A percentile compares a stretch with the other conserved stretches of the same genome.
Conservation (phyloP, 2,113 vertebrate genomes). For the Pteropus alecto region DNA sequence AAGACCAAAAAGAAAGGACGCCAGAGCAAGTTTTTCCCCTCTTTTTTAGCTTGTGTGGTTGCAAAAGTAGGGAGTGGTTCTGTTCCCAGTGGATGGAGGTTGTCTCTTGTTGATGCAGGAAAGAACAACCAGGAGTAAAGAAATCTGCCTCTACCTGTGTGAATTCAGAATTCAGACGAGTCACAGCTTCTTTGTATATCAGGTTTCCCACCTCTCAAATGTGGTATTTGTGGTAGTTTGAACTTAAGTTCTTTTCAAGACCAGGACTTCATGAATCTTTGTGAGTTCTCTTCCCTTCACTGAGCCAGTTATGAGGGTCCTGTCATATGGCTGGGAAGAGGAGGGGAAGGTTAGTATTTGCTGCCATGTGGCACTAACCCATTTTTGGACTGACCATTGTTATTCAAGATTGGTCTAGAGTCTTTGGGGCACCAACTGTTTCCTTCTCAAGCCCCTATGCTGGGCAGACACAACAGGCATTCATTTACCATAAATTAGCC, state of each 20-base stretch:
- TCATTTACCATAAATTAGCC: background rate
- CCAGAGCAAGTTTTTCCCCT: background rate
- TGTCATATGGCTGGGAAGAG: background rate
- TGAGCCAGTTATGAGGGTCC: background rate
- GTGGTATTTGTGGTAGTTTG: background rate
- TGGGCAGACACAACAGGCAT: background rate
- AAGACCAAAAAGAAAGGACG: constrained; percentile 18
- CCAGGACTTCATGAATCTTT: background rate
- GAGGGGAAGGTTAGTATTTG: background rate
- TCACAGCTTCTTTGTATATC: background rate
- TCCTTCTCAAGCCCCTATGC: background rate
- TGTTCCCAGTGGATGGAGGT: background rate
- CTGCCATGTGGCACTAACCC: background rate
- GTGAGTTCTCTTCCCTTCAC: background rate
- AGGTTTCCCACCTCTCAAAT: background rate
- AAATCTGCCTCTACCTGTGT: background rate
- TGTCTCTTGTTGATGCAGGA: background rate
- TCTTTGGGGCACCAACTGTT: background rate
- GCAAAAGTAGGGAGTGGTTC: background rate
- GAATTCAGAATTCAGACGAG: background rate
- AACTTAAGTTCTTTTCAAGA: background rate
- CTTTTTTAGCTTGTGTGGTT: background rate
- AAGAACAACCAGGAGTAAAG: background rate
- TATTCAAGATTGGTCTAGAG: background rate
- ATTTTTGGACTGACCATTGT: background rate